Base-by-base conservation (phyloP, 2,113 vertebrate genomes). In the Ceyx margarethae region DNA sequence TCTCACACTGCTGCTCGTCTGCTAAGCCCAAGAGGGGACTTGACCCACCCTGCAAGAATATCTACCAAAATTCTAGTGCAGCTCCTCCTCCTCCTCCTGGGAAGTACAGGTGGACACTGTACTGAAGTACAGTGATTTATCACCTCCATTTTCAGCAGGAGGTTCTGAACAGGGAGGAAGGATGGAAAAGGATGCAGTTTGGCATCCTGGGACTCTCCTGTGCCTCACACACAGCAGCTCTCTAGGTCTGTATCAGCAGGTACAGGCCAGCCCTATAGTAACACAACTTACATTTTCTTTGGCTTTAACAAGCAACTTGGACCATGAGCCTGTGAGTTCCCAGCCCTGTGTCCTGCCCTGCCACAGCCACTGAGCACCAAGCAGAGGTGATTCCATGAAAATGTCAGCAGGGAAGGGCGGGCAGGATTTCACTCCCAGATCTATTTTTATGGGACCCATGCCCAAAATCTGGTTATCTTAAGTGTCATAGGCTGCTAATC, bases 391-490 rank as follows among this genome's bases (percentile, higher is more conserved):
- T 93, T 91, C 95, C 84, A 81, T 68, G 77, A 87, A 92, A 93
- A 95, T 85, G 93, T 94, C 95, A 96, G 74, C 62, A 88, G 89
- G 88, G 92, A 94, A 92, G 92, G 96, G 95, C 40, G 18, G 88
- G 83, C 85, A 75, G 83, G 60, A 42, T 96, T 95, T 69, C 87
- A 94, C 90, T 94, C 84, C 58, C 93, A 92, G 62, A 78, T 87
- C 69, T 97, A 60, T 97, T 97, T 95, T 95, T 85, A 88, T 91
- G 69, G 96, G 95, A 91, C 29, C 11, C 7, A 15, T 94, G 95
- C 96, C 95, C 81, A 96, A 94, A 96, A 92, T 92, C 90, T 95
- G 90, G 87, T 96, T 97, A 94, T 96, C 95, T 95, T 81, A 88
- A 95, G 90, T 93, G 95, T 93, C 90, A 89, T 10, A 72, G 89